Conservation (phyloP, 2,797 vertebrate genomes). For the Tadarida brasiliensis region DNA sequence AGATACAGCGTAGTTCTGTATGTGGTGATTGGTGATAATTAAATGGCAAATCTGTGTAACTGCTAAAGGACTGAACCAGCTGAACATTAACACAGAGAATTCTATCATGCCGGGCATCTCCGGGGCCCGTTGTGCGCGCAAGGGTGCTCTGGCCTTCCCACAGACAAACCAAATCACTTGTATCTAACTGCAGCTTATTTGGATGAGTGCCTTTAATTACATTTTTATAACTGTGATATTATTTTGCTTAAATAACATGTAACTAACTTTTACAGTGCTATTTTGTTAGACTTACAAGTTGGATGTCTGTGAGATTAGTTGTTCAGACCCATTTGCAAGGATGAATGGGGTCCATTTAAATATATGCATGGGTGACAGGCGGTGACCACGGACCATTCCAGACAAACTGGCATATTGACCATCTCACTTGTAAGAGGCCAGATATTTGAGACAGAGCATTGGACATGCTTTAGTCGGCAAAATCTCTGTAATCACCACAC, state of each 20-base stretch:
- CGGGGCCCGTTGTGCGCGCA: not conserved
- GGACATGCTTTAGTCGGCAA: not conserved
- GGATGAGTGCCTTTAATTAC: conserved; percentile 58
- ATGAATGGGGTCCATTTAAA: not conserved
- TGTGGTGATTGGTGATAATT: conserved; percentile 69
- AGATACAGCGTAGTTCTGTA: conserved; percentile 21
- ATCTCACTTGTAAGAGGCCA: not conserved
- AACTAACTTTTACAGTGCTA: conserved; percentile 11
- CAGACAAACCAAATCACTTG: conserved; percentile 50
- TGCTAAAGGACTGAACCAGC: conserved; percentile 64
- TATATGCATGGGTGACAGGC: not conserved
- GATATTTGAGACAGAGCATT: not conserved
- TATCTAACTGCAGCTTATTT: not conserved
- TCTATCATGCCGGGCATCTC: conserved; percentile 35
- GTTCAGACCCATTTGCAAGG: not conserved
- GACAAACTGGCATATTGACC: not conserved
- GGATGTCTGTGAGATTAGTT: not conserved
- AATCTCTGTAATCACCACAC: not conserved
- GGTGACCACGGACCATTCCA: not conserved
- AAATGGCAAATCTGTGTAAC: conserved; percentile 63
- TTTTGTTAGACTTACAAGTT: conserved; percentile 39
- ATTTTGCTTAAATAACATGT: conserved; percentile 67
- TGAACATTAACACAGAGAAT: conserved; percentile 62
- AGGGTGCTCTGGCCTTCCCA: not conserved
- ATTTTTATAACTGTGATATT: conserved; percentile 51